Evolutionary conservation across 2,113 vertebrate genomes (phyloP).

Genomic region (Setophaga petechia): DNA sequence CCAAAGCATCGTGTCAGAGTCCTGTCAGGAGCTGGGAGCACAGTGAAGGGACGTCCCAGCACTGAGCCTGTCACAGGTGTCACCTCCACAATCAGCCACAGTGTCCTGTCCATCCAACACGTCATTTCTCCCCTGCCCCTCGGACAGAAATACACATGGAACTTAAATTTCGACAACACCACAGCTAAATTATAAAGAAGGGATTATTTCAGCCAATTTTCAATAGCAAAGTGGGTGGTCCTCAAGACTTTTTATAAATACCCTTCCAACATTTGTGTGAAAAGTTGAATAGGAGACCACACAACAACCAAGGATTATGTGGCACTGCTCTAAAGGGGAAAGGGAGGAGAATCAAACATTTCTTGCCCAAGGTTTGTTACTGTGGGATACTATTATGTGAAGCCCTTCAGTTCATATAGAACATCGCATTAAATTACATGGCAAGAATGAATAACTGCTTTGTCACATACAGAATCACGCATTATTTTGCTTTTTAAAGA

Average conservation of each 20-base stretch:
- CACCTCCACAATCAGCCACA: constrained; percentile 68
- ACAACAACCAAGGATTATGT: constrained; percentile 64
- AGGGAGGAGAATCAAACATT: constrained; percentile 33
- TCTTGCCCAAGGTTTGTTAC: constrained; percentile 47
- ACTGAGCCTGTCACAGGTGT: constrained; percentile 70
- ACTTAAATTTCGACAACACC: constrained; percentile 48
- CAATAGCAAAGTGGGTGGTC: constrained; percentile 73
- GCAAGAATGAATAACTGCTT: constrained; percentile 13
- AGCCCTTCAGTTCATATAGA: constrained; percentile 14
- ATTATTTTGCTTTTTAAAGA: constrained; percentile 21
- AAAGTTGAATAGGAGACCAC: constrained; percentile 66
- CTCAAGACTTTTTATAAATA: constrained; percentile 61
- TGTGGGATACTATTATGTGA: constrained; percentile 51
- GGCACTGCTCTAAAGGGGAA: constrained; percentile 13
- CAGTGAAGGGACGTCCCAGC: constrained; percentile 28
- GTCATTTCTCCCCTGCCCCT: constrained; percentile 76
- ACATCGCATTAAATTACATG: constrained; percentile 16
- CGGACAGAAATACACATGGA: constrained; percentile 27
- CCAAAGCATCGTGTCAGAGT: not conserved
- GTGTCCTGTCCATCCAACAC: constrained; percentile 66
- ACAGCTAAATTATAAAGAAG: constrained; percentile 48
- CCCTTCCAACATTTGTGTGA: constrained; percentile 62
- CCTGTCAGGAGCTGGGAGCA: constrained; percentile 23
- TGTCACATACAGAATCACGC: constrained; percentile 1
- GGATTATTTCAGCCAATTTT: constrained; percentile 66